Evolutionary conservation across 64 coral and sea anemone species (phyloP).

Genomic region (Actinia equina): DNA sequence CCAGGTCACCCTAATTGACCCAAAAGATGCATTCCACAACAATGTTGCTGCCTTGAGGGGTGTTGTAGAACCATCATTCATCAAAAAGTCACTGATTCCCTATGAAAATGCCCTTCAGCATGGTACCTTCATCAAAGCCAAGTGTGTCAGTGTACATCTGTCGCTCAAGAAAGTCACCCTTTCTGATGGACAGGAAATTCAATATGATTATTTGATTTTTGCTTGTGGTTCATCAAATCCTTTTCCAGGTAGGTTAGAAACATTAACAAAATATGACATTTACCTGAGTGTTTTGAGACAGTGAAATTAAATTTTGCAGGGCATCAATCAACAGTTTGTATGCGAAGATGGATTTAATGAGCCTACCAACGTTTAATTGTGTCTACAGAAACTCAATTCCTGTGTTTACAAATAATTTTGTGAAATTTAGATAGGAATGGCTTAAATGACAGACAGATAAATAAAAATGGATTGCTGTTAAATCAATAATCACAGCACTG

Average conservation of each 20-base stretch:
- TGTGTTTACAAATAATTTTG: too few species aligned
- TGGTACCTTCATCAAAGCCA: slow-evolving; percentile 72
- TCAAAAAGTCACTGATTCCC: slow-evolving; percentile 78
- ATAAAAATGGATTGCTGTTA: too few species aligned
- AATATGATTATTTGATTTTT: slow-evolving; percentile 86
- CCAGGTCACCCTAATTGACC: slow-evolving; percentile 80
- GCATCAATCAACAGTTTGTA: too few species aligned
- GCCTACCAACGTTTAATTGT: too few species aligned
- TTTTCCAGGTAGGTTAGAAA: slow-evolving; percentile 72
- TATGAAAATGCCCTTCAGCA: slow-evolving; percentile 58
- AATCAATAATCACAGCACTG: too few species aligned
- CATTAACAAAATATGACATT: too few species aligned
- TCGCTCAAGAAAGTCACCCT: slow-evolving; percentile 66
- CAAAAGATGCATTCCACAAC: slow-evolving; percentile 84
- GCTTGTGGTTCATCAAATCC: slow-evolving; percentile 88
- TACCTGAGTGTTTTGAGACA: too few species aligned
- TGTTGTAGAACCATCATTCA: slow-evolving; percentile 59
- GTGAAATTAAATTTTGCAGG: too few species aligned
- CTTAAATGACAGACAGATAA: too few species aligned
- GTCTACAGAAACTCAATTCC: too few species aligned
- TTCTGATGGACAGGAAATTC: slow-evolving; percentile 57
- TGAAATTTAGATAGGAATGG: too few species aligned
- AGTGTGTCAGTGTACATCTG: slow-evolving; percentile 62
- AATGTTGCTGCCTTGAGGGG: slow-evolving; percentile 47
- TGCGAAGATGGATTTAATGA: too few species aligned